These are phyloP conservation scores for Aplodontia rufa DNA, from an alignment of 2,113 vertebrate species.

Conservation along the genomic window DNA sequence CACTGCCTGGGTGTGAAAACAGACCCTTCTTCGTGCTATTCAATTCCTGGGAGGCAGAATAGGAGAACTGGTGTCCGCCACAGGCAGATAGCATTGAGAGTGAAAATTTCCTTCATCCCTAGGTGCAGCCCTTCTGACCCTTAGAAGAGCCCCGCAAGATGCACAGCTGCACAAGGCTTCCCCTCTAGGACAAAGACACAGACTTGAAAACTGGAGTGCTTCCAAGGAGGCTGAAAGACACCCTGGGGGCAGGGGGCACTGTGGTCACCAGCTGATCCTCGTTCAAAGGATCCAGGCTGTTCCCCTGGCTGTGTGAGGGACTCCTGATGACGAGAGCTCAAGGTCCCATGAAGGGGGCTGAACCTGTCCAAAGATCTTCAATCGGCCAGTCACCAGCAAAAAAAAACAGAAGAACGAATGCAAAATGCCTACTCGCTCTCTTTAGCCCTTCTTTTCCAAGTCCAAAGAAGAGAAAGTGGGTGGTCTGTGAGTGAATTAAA, in stretches of 20 bases:
- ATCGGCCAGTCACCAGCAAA: background rate
- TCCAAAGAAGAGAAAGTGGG: background rate
- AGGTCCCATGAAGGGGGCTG: background rate
- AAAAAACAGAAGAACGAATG: background rate
- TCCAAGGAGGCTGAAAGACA: background rate
- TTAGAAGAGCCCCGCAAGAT: background rate
- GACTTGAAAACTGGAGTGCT: background rate
- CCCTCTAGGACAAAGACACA: background rate
- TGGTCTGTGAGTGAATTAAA: too few relatives aligned
- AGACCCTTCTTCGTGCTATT: background rate
- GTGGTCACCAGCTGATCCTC: background rate
- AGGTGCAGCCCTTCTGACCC: background rate
- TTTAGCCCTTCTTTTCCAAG: background rate
- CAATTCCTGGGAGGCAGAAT: background rate
- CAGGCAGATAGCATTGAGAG: background rate
- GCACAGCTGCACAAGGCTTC: background rate
- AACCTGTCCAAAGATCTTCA: background rate
- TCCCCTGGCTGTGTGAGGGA: background rate
- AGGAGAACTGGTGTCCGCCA: background rate
- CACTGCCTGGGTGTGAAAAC: background rate
- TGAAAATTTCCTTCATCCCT: background rate
- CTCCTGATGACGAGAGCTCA: background rate
- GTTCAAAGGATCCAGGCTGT: fast-evolving
- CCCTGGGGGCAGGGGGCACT: background rate
- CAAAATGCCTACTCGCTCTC: fast-evolving